Conservation (phyloP, 1,140 invertebrate species). For the Nixonia krombeini region DNA sequence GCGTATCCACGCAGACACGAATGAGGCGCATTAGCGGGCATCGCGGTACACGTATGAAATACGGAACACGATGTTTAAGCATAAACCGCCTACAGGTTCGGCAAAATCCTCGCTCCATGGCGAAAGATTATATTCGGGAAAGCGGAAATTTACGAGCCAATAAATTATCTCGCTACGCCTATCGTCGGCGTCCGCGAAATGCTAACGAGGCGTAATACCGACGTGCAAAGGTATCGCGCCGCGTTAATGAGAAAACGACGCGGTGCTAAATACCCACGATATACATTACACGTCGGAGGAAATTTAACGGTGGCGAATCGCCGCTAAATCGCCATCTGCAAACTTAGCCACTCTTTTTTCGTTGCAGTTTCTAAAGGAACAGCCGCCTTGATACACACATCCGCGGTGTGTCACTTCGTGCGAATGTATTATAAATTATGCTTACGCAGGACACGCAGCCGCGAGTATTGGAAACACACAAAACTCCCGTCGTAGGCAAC, state of each 20-base stretch:
- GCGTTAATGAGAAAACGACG: conserved; percentile 54
- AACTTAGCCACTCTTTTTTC: no score
- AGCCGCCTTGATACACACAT: conserved; percentile 12
- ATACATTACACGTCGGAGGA: conserved; percentile 17
- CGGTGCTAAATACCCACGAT: conserved; percentile 32
- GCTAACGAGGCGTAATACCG: conserved; percentile 63
- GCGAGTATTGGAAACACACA: background rate
- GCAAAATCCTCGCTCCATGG: conserved; percentile 10
- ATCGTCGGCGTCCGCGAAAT: conserved; percentile 52
- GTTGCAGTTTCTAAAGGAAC: conserved; percentile 18
- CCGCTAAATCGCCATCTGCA: conserved; percentile 1
- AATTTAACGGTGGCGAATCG: conserved; percentile 21
- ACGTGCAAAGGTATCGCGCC: conserved; percentile 33
- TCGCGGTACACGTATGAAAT: conserved; percentile 2
- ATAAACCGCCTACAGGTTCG: conserved; percentile 20
- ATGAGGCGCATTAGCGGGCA: no score
- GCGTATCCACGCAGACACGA: background rate
- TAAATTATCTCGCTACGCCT: conserved; percentile 59
- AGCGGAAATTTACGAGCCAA: conserved; percentile 66
- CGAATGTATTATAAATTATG: conserved; percentile 21
- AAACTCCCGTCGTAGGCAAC: no score
- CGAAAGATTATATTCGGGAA: conserved; percentile 58
- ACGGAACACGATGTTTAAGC: conserved; percentile 2
- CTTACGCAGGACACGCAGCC: background rate
- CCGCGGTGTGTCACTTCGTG: conserved; percentile 21